These are phyloP conservation scores for Sialis lutaria DNA, from an alignment of 2,888 invertebrate species.

Conservation along the genomic window DNA sequence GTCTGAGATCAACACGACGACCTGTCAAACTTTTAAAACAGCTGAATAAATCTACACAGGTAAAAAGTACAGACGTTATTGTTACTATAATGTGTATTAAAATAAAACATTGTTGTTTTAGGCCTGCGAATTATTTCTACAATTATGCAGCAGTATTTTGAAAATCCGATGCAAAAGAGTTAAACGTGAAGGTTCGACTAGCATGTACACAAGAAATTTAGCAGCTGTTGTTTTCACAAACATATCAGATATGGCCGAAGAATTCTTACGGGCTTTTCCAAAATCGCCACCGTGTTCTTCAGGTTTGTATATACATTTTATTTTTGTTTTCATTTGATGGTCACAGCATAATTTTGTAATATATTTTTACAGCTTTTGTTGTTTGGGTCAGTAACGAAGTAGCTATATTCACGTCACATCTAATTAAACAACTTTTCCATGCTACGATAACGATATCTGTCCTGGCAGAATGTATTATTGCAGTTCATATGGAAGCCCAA, in stretches of 20 bases:
- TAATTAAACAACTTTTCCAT: constrained; percentile 76
- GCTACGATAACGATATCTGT: constrained; percentile 73
- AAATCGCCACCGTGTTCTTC: constrained; percentile 55
- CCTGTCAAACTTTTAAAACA: constrained; percentile 72
- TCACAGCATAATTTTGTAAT: neutral
- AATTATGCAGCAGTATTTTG: constrained; percentile 64
- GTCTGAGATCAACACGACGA: constrained; percentile 65
- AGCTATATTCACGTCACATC: constrained; percentile 59
- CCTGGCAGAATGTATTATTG: constrained; percentile 71
- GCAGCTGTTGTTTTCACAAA: constrained; percentile 73
- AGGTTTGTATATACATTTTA: constrained; percentile 25
- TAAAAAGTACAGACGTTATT: constrained; percentile 8
- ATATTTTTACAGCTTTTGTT: constrained; percentile 44
- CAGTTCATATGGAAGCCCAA: constrained; percentile 58
- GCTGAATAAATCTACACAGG: constrained; percentile 49
- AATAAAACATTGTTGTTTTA: constrained; percentile 20
- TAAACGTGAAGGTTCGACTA: constrained; percentile 62
- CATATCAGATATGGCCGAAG: constrained; percentile 38
- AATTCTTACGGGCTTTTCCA: constrained; percentile 68
- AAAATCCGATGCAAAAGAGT: constrained; percentile 68
- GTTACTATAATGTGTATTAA: neutral
- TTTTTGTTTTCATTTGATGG: constrained; percentile 2
- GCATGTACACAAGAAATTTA: constrained; percentile 62
- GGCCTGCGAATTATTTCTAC: constrained; percentile 68
- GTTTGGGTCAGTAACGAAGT: constrained; percentile 83